These are phyloP conservation scores for Phorcus lineatus DNA, from an alignment of 2,888 invertebrate species.

Conservation along the genomic window DNA sequence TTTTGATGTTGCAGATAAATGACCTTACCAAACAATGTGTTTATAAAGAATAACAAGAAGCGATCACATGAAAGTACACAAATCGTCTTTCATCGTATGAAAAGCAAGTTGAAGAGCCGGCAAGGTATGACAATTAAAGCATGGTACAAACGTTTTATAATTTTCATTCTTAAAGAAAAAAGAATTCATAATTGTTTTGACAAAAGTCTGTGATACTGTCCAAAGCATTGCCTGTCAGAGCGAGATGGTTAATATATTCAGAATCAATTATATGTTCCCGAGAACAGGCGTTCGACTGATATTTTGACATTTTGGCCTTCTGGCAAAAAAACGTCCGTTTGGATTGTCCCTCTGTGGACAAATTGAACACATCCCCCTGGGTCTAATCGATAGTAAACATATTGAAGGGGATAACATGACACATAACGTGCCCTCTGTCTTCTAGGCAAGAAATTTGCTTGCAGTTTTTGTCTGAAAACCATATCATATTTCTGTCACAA, in stretches of 20 bases:
- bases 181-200: background rate
- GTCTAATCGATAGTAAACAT: slow-evolving; percentile 1
- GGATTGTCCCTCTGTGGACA: background rate
- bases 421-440: background rate
- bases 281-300: background rate
- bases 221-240: background rate
- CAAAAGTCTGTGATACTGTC: background rate
- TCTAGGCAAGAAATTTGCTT: background rate
- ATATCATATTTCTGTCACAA: background rate
- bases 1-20: too few relatives aligned
- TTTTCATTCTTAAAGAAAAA: background rate
- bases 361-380: background rate
- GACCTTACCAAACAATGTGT: too few relatives aligned
- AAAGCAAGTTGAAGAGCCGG: too few relatives aligned
- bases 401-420: background rate
- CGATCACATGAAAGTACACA: too few relatives aligned
- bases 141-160: background rate
- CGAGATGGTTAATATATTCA: background rate
- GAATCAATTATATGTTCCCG: background rate
- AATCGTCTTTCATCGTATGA: too few relatives aligned
- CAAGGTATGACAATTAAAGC: too few relatives aligned
- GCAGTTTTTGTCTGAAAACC: slow-evolving; percentile 9
- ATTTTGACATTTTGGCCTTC: background rate
- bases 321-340: background rate
- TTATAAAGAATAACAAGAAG: too few relatives aligned